Base-by-base conservation (phyloP, 2,888 invertebrate genomes). In the Pristionchus maxplancki region DNA sequence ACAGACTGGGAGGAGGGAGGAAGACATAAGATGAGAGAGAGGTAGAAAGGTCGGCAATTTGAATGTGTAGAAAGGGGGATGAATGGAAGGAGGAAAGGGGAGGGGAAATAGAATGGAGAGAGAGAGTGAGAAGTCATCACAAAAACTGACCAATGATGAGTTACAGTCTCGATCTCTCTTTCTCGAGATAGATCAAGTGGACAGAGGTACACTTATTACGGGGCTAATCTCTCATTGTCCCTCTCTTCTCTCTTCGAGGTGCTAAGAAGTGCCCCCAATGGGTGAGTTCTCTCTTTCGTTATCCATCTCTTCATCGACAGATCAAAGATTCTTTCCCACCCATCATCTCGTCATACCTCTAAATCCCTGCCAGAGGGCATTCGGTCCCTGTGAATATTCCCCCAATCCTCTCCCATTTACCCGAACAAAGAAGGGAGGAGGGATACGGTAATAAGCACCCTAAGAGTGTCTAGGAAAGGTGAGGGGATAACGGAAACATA, bases 31-130 rank as follows among this genome's bases (percentile, higher is more conserved):
- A 81, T 81, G 81, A 81, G 81, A 50, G 78, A 44, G 81, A 81
- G 81, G 50, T 48, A 44, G 53, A 83, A 83, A 83, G 82, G 82
- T 83, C 82, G 53, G 53, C 82, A 53, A 83, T 83, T 83, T 83
- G 82, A 83, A 83, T 83, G 82, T 53, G 53, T 44, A 34, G 82
- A 83, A 83, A 83, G 82, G 53, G 53, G 78, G 28, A 48, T n/a
- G 48, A 78, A 44, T 44, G 44, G 44, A 28, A n/a, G 71, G n/a
- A n/a, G 74, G n/a, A 78, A 67, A 34, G 34, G 20, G 20, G 78
- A 48, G 78, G 20, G n/a, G 78, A 48, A 28, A 24, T 24, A 48
- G 78, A 78, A 48, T 78, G 20, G 44, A 78, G 78, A 78, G 78
- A 44, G 48, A 28, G 20, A 37, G 40, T 40, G 28, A 78, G 44